These are phyloP conservation scores for Troides oblongomaculatus DNA, from an alignment of 2,888 invertebrate genomes.

Conservation along the genomic window DNA sequence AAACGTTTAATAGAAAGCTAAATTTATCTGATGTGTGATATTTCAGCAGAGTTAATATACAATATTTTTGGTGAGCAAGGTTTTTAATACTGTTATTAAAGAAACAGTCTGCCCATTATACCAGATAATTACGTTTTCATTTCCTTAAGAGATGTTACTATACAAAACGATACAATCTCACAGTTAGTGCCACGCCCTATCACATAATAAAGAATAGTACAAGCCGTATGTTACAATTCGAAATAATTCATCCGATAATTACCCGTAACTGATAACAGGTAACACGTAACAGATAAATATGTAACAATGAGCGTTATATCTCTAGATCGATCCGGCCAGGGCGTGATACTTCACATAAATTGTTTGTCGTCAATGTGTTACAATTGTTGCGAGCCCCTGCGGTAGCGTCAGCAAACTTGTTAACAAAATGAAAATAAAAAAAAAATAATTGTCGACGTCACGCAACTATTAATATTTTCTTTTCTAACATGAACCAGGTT, in stretches of 20 bases:
- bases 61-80: too few species aligned
- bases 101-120: background rate
- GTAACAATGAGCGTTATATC: slow-evolving; percentile 47
- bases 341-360: slow-evolving; percentile 59
- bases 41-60: too few species aligned
- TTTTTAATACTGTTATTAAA: too few species aligned
- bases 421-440: background rate
- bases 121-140: background rate
- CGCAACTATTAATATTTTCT: background rate
- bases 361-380: slow-evolving; percentile 56
- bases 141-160: background rate
- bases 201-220: slow-evolving; percentile 2
- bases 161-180: slow-evolving; percentile 6
- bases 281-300: slow-evolving; percentile 32
- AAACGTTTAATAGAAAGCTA: too few species aligned
- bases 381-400: slow-evolving; percentile 46
- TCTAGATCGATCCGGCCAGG: slow-evolving; percentile 44
- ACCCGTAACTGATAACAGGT: slow-evolving; percentile 30
- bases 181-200: background rate
- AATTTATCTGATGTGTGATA: too few species aligned
- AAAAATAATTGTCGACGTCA: background rate
- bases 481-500: background rate
- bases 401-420: slow-evolving; percentile 38
- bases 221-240: background rate
- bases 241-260: slow-evolving; percentile 43